Evolutionary conservation across 2,888 invertebrate species (phyloP).

Genomic region (Allophyes oxyacanthae): DNA sequence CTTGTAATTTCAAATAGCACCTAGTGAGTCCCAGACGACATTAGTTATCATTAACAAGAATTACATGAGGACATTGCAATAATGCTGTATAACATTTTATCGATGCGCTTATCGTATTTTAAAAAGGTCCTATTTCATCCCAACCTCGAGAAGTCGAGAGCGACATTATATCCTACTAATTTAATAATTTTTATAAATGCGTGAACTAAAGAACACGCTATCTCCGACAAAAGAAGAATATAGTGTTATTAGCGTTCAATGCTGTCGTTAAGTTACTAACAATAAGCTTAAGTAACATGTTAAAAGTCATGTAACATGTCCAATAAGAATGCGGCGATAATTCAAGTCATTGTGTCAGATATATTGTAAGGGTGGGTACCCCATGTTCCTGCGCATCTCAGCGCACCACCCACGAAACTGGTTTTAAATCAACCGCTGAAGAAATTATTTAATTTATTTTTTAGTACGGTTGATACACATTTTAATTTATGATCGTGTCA

Average conservation of each 20-base stretch:
- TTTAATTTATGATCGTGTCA: constrained; percentile 13
- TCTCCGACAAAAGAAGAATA: constrained; percentile 46
- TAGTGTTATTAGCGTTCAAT: constrained; percentile 59
- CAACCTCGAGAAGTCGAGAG: constrained; percentile 11
- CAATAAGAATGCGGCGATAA: constrained; percentile 64
- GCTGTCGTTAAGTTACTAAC: constrained; percentile 61
- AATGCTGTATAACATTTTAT: not conserved
- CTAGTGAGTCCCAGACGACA: too few relatives aligned
- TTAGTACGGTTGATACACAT: constrained; percentile 18
- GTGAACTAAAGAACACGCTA: constrained; percentile 15
- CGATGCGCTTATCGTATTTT: constrained; percentile 7
- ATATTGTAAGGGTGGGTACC: constrained; percentile 52
- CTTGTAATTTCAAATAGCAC: too few relatives aligned
- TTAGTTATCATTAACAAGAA: too few relatives aligned
- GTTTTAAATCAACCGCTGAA: constrained; percentile 40
- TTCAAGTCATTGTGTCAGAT: constrained; percentile 56
- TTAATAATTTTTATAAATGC: constrained; percentile 28
- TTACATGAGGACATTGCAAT: not conserved
- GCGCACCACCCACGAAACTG: constrained; percentile 56
- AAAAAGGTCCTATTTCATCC: constrained; percentile 1
- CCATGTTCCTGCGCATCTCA: constrained; percentile 42
- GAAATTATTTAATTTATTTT: constrained; percentile 22
- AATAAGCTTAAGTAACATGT: constrained; percentile 66
- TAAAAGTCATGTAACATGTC: constrained; percentile 61
- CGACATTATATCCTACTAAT: constrained; percentile 23